Evolutionary conservation across 2,888 invertebrate species (phyloP), one percentile per base, ranked within the genome.

Genomic region (Cataglyphis livida): DNA sequence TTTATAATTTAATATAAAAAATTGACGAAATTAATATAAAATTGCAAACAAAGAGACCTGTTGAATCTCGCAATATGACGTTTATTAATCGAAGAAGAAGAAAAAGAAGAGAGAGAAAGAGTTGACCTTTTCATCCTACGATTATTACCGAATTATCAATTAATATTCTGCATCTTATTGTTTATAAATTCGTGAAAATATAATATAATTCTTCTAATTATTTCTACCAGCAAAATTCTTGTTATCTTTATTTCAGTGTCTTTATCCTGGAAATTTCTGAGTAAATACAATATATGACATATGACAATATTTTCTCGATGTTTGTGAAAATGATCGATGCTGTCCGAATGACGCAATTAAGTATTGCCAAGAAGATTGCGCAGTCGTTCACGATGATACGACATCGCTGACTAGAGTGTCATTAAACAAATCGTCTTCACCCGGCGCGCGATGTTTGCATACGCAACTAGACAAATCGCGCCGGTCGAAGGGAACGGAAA

Each of bases 401-500:
- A 44, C 78, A 70, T n/a, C 44, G 35, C 6, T 78, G 78, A 78
- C 68, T 78, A 35, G 68, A 70, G 12, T 44, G 35, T 59, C 78
- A 78, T 78, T 78, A 78, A 78, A 78, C 70, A 70, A 78, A 78
- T 78, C 70, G 70, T 70, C 70, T 78, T 70, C 70, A 41, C 32
- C 44, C 57, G 21, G 41, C 78, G 68, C 32, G 57, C 70, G 68
- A 32, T 70, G 70, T 78, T 78, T 78, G 78, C 70, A 78, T 78
- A 78, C 68, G 57, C 78, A 59, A 68, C 78, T 85, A 88, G 89
- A 90, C 89, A 89, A 89, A 89, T 89, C 89, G 87, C 89, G 90
- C 83, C 83, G 81, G 28, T 32, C 81, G 85, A 84, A 68, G 76
- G 70, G 79, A 78, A 76, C 85, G 88, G n/a, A 88, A 87, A 87